phyloP scores from a whole-genome alignment of 2,888 invertebrate species.

The Dynastes tityus region DNA sequence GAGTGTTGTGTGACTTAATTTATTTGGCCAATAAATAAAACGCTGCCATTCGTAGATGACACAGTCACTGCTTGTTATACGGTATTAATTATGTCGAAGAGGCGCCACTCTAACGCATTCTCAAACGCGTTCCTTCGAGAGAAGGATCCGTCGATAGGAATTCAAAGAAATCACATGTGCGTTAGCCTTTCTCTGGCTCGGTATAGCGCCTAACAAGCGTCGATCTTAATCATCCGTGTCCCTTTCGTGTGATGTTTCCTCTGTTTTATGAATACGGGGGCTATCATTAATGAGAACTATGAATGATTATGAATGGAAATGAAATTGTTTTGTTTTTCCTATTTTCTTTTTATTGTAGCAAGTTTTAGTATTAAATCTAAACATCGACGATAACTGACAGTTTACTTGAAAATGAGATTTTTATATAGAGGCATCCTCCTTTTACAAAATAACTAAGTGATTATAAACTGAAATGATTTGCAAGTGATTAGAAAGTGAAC shows the following conservation, averaged over 20 bases:
- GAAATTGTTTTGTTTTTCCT: no score
- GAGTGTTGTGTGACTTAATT: slow-evolving; percentile 38
- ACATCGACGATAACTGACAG: no score
- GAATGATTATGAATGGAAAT: not conserved
- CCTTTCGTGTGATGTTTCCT: slow-evolving; percentile 46
- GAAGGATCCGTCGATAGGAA: slow-evolving; percentile 47
- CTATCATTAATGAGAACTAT: not conserved
- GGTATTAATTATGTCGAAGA: slow-evolving; percentile 30
- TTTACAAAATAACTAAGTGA: no score
- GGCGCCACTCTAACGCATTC: slow-evolving; percentile 43
- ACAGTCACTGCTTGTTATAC: slow-evolving; percentile 25
- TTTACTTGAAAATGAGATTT: no score
- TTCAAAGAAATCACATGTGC: slow-evolving; percentile 52
- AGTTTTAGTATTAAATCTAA: no score
- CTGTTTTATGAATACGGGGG: slow-evolving; percentile 17
- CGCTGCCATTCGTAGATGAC: slow-evolving; percentile 32
- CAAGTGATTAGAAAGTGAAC: no score
- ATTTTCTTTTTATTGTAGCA: no score
- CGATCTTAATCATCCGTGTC: slow-evolving; percentile 58
- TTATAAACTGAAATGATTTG: no score
- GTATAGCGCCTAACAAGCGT: slow-evolving; percentile 52
- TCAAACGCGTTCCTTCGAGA: not conserved
- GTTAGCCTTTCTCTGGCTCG: slow-evolving; percentile 20
- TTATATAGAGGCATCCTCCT: no score
- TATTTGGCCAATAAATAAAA: slow-evolving; percentile 37